Evolutionary conservation across 2,113 vertebrate species (phyloP).

Genomic region (Panurus biarmicus): DNA sequence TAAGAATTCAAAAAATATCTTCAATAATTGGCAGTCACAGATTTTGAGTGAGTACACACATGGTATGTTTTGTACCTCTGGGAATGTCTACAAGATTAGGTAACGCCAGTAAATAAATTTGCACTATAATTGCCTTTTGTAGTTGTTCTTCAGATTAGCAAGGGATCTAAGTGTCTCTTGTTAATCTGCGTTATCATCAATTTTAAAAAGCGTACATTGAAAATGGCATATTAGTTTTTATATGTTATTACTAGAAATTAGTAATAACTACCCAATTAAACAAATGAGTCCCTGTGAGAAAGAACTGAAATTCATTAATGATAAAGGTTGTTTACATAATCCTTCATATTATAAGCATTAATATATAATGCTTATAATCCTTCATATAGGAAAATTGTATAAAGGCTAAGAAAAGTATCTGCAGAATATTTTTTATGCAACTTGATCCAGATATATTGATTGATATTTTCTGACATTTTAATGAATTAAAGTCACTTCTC

Average conservation of each 20-base stretch:
- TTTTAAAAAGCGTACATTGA: not conserved
- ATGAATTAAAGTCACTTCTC: not conserved
- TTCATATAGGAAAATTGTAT: not conserved
- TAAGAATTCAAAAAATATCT: not conserved
- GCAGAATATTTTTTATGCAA: not conserved
- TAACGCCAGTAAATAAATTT: not conserved
- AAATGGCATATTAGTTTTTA: not conserved
- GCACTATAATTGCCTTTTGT: not conserved
- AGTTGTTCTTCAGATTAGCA: not conserved
- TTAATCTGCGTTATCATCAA: not conserved
- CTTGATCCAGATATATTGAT: not conserved
- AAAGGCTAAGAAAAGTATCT: not conserved
- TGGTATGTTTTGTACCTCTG: not conserved
- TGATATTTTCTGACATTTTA: not conserved
- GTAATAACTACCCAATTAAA: not conserved
- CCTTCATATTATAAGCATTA: no score
- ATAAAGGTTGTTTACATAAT: not conserved
- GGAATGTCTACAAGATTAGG: not conserved
- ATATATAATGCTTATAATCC: not conserved
- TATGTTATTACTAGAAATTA: not conserved
- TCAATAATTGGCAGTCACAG: not conserved
- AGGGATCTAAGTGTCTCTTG: not conserved
- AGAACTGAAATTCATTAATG: not conserved
- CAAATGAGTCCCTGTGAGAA: not conserved
- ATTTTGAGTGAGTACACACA: not conserved